Evolutionary conservation across 2,888 invertebrate genomes (phyloP), one percentile per base, ranked within the genome.

Genomic region (Entomobrya proxima): DNA sequence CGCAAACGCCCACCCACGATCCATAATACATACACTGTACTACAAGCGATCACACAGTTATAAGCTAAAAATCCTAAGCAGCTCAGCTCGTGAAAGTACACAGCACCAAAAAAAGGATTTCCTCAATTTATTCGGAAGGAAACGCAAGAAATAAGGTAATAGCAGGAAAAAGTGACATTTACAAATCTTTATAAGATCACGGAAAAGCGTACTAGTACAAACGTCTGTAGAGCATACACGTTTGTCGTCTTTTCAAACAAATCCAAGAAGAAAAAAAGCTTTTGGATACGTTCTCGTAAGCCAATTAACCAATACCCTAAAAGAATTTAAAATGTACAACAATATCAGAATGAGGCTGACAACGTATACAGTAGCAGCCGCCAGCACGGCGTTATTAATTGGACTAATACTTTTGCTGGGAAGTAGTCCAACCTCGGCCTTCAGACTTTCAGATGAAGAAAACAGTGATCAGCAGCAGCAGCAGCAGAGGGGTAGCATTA

Each of bases 281-380:
- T 40, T 40, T 40, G 44, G 44, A 40, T 11, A 40, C 44, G n/a
- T 27, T 24, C 18, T 24, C 21, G 13, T 15, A n/a, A 13, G 40
- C n/a, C 4, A 55, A 27, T 4, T 27, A 55, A 3, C 3, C 21
- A 4, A 55, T 3, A 27, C 32, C 15, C 30, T 40, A 69, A 67
- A 37, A 44, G 18, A 44, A 40, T 40, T 40, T 61, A 77, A 40
- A 74, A 85, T 80, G 85, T 85, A 80, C 80, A 72, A 72, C 72
- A 85, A 85, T 85, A 85, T 85, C 86, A 86, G 61, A 77, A 86
- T 86, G 86, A 86, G 86, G 86, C 82, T 86, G 86, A 82, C 72
- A 44, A 47, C 72, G 64, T 44, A 74, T 40, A 78, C 82, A 82
- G 72, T 82, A 75, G 81, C 82, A 40, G 82, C 78, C 37, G 72